Base-by-base conservation (phyloP, 1,140 invertebrate species). In the Pseudomyrmex flavicornis region DNA sequence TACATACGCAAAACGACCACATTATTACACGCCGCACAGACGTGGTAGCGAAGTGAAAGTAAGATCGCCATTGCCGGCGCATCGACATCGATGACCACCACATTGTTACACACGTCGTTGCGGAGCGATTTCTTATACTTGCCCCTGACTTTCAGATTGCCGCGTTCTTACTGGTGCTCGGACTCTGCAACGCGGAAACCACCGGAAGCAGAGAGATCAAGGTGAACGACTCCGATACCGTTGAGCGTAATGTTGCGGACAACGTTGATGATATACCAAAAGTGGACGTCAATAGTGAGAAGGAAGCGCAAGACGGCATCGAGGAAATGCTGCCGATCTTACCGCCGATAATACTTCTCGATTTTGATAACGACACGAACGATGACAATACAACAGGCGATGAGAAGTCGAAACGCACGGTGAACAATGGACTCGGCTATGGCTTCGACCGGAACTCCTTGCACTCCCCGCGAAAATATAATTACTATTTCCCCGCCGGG, bases 401-500 rank as follows among this genome's bases (percentile, higher is more conserved):
- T 5, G 93, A 93, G 10, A 94, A 94, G 79, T 90, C 90, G 0
- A 94, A 94, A 20, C 84, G 94, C 10, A 94, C 93, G 0, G 89
- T 94, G 7, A 91, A 94, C 62, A 82, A 83, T 1, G 86, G 85
- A n/a, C 83, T 94, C 0, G 93, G 93, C n/a, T 93, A 94, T 61
- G 94, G 94, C 0, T 93, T 92, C 22, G 85, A 91, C 5, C 44
- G 74, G 2, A 94, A 94, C 62, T 87, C 89, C 56, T 50, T 94
- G 1, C 90, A 92, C 12, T 65, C 68, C 0, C 91, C 92, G 13
- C 92, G 92, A 73, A 86, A n/a, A 1, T 91, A 93, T 48, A 93
- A 94, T 62, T 94, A 93, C n/a, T 94, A 93, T 66, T 94, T 93
- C 54, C 94, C 94, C 2, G 85, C 86, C 13, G 93, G 93, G 2